These are phyloP conservation scores for Drosophila paulistorum DNA, from an alignment of 1,140 invertebrate species.

Conservation along the genomic window DNA sequence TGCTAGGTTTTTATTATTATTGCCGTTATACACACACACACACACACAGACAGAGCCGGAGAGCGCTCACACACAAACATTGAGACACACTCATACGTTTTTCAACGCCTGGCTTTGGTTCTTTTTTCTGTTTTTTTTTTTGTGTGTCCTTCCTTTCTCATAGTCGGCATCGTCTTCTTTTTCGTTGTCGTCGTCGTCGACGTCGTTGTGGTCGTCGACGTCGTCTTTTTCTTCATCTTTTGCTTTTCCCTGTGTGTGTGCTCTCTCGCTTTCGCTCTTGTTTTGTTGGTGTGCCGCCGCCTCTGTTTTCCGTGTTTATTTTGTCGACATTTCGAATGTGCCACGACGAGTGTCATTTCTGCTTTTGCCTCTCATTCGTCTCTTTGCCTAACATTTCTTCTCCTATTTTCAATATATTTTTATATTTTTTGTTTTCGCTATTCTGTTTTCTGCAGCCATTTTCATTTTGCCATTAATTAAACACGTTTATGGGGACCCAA, in stretches of 20 bases:
- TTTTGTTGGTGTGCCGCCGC: constrained; percentile 55
- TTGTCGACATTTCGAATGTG: constrained; percentile 61
- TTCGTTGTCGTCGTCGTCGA: constrained; percentile 21
- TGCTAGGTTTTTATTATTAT: constrained; percentile 76
- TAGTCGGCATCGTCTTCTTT: constrained; percentile 42
- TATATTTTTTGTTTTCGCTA: neutral
- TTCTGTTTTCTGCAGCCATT: constrained; percentile 22
- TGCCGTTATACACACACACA: constrained; percentile 47
- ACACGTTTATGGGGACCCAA: constrained; percentile 67
- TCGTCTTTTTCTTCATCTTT: constrained; percentile 50
- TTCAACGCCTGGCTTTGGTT: constrained; percentile 5
- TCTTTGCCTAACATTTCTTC: neutral
- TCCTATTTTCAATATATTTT: constrained; percentile 1
- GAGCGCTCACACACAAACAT: constrained; percentile 21
- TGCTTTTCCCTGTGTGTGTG: constrained; percentile 29
- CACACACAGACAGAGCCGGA: constrained; percentile 12
- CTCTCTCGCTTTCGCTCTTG: neutral
- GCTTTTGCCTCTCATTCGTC: constrained; percentile 2
- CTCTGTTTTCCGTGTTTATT: constrained; percentile 56
- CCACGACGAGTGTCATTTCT: constrained; percentile 57
- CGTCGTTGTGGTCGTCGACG: constrained; percentile 2
- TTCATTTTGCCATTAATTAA: constrained; percentile 68
- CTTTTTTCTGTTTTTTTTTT: constrained; percentile 57
- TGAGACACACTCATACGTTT: constrained; percentile 1
- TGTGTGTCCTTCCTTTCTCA: constrained; percentile 47